A percentile compares a stretch with the other conserved stretches of the same genome.
Conservation (phyloP, 2,888 invertebrate species). For the Heteromyza rotundicornis region DNA sequence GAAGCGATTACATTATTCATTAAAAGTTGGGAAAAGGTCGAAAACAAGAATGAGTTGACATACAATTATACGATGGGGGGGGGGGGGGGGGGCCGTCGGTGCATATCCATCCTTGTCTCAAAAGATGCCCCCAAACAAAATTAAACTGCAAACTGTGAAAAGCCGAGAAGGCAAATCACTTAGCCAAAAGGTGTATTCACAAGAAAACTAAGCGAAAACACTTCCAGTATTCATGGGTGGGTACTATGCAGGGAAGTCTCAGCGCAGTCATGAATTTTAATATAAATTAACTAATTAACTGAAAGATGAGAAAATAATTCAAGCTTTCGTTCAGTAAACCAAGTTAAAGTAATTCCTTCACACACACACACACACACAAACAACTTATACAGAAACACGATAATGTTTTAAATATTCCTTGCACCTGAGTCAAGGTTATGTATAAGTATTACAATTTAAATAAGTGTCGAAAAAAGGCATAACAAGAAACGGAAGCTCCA, state of each 20-base stretch:
- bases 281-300: constrained; percentile 31
- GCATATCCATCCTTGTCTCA: not conserved
- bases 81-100: not conserved
- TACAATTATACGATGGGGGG: not conserved
- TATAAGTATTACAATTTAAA: too few species aligned
- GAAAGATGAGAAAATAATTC: constrained; percentile 12
- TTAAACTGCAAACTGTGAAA: not conserved
- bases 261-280: constrained; percentile 28
- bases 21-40: constrained; percentile 27
- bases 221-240: constrained; percentile 3
- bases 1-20: constrained; percentile 36
- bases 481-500: too few species aligned
- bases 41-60: not conserved
- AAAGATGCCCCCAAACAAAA: constrained; percentile 1
- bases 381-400: too few species aligned
- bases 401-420: too few species aligned
- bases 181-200: constrained; percentile 16
- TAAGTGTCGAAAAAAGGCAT: too few species aligned
- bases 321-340: too few species aligned
- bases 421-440: too few species aligned
- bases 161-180: constrained; percentile 12
- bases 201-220: constrained; percentile 16
- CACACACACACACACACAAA: too few species aligned
- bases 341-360: too few species aligned
- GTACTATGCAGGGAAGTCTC: constrained; percentile 1